These are phyloP conservation scores for Eretmocerus hayati DNA, from an alignment of 2,888 invertebrate species.

Conservation along the genomic window DNA sequence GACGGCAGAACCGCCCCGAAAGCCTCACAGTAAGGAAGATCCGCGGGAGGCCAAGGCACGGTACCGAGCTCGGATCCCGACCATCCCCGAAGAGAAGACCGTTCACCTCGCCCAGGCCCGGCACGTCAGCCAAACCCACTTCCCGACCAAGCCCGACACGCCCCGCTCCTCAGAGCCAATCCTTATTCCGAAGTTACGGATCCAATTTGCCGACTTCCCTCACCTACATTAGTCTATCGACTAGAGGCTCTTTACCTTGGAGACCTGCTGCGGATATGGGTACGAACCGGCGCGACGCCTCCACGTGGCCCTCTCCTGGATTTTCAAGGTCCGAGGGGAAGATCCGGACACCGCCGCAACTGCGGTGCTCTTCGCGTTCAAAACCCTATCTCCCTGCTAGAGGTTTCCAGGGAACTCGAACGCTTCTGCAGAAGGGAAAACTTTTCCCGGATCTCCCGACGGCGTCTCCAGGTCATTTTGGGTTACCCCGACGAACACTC, in stretches of 20 bases:
- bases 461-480: conserved; percentile 54
- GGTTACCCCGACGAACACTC: conserved; percentile 50
- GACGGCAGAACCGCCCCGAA: conserved; percentile 22
- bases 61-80: conserved; percentile 43
- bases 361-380: conserved; percentile 50
- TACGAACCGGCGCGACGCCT: conserved; percentile 33
- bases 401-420: conserved; percentile 51
- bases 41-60: conserved; percentile 45
- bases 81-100: too few relatives aligned
- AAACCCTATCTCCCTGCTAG: conserved; percentile 52
- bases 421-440: conserved; percentile 51
- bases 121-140: conserved; percentile 54
- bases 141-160: conserved; percentile 60
- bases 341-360: conserved; percentile 48
- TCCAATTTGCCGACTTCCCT: conserved; percentile 64
- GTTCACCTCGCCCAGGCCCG: conserved; percentile 48
- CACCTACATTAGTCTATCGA: background rate
- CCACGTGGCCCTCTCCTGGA: conserved; percentile 35
- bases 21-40: conserved; percentile 34
- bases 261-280: background rate
- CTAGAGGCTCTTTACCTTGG: background rate
- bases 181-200: conserved; percentile 62
- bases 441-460: conserved; percentile 52
- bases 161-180: conserved; percentile 67
- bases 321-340: conserved; percentile 53